Evolutionary conservation across 1,140 invertebrate genomes (phyloP).

Genomic region (Philaenus spumarius): DNA sequence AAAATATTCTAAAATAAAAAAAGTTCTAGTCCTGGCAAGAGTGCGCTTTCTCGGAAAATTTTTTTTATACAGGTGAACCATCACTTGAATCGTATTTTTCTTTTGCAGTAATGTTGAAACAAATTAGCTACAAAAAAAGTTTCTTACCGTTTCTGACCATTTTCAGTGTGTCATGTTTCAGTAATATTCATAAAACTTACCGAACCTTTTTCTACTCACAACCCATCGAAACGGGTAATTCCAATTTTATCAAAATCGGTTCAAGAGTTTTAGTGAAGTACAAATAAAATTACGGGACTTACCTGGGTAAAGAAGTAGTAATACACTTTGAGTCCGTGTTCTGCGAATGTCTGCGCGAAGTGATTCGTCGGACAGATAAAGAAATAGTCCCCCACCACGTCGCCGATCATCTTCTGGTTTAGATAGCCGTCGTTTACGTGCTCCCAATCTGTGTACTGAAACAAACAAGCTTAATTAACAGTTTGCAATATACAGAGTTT

Average conservation of each 20-base stretch:
- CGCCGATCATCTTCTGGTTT: slow-evolving; percentile 78
- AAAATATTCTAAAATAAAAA: no score
- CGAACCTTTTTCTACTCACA: no score
- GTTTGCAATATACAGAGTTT: no score
- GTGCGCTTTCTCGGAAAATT: no score
- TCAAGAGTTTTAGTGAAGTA: neutral
- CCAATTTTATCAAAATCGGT: no score
- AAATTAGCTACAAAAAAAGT: neutral
- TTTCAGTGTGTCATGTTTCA: no score
- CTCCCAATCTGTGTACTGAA: slow-evolving; percentile 88
- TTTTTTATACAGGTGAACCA: no score
- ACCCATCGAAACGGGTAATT: no score
- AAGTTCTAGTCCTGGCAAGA: no score
- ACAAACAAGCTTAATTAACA: no score
- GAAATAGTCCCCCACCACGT: slow-evolving; percentile 87
- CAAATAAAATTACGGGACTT: slow-evolving; percentile 36
- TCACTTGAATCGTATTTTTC: no score
- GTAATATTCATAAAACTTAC: neutral
- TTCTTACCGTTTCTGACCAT: no score
- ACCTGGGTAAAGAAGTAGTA: slow-evolving; percentile 93
- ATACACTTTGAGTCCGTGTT: slow-evolving; percentile 73
- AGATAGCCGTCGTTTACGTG: slow-evolving; percentile 68
- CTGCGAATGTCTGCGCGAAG: slow-evolving; percentile 77
- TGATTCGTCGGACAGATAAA: slow-evolving; percentile 90
- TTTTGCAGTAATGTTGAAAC: neutral